A percentile compares a stretch with the other conserved stretches of the same genome.
Evolutionary conservation across 2,797 vertebrate species (phyloP).

Genomic region (Pteronotus mesoamericanus): DNA sequence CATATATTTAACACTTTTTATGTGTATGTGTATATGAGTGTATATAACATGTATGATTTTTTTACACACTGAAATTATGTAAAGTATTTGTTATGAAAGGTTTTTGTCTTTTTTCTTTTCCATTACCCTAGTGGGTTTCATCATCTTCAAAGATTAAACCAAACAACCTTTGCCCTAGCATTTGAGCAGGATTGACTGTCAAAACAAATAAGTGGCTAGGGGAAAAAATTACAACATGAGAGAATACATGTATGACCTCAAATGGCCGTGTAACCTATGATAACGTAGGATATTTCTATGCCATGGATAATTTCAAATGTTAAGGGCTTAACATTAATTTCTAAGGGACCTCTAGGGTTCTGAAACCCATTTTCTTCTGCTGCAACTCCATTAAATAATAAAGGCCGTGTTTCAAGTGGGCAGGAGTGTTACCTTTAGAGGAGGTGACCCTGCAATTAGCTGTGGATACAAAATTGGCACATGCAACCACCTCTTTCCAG

Average conservation of each 20-base stretch:
- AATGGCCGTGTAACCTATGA: constrained; percentile 54
- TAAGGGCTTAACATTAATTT: constrained; percentile 60
- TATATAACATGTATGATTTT: background rate
- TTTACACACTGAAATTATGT: background rate
- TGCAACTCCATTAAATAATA: constrained; percentile 62
- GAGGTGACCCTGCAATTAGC: constrained; percentile 9
- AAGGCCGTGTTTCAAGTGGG: constrained; percentile 20
- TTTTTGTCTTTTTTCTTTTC: constrained; percentile 56
- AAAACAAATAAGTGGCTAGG: constrained; percentile 54
- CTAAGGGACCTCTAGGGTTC: constrained; percentile 54
- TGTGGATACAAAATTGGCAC: background rate
- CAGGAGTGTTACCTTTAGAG: background rate
- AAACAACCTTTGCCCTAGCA: constrained; percentile 54
- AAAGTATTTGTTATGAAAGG: constrained; percentile 66
- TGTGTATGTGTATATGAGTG: background rate
- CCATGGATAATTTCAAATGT: constrained; percentile 28
- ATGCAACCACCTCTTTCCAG: background rate
- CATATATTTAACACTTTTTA: background rate
- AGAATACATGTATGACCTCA: background rate
- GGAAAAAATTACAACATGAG: constrained; percentile 45
- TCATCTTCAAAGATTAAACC: constrained; percentile 67
- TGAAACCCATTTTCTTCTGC: constrained; percentile 62
- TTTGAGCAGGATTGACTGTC: constrained; percentile 57
- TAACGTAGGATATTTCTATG: constrained; percentile 19
- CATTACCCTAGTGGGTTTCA: constrained; percentile 58